Evolutionary conservation across 2,888 invertebrate species (phyloP).

Genomic region (Mythimna ferrago): DNA sequence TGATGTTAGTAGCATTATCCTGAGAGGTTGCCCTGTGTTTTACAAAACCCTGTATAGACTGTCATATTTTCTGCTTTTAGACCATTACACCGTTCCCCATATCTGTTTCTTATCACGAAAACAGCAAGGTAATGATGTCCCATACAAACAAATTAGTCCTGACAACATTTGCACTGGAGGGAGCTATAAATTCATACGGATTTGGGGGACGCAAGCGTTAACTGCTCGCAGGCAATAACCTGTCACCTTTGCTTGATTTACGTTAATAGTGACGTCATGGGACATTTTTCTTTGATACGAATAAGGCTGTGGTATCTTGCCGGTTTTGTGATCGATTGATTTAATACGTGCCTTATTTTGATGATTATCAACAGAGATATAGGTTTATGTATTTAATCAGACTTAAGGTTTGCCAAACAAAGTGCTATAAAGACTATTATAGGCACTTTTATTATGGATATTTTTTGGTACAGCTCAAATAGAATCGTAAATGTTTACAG

Average conservation of each 20-base stretch:
- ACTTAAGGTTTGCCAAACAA: background rate
- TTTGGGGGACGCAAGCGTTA: slow-evolving; percentile 73
- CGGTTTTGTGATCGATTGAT: slow-evolving; percentile 39
- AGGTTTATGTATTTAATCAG: background rate
- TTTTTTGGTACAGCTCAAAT: background rate
- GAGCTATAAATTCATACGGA: slow-evolving; percentile 74
- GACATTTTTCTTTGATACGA: slow-evolving; percentile 43
- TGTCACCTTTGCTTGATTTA: slow-evolving; percentile 75
- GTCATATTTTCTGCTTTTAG: background rate
- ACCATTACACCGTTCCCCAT: slow-evolving; percentile 13
- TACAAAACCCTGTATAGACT: background rate
- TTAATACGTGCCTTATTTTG: background rate
- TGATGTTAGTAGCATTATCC: no score
- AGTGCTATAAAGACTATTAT: background rate
- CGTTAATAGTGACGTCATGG: slow-evolving; percentile 60
- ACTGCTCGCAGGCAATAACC: slow-evolving; percentile 77
- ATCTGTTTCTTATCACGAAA: slow-evolving; percentile 32
- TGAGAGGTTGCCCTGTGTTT: no score
- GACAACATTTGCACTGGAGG: slow-evolving; percentile 60
- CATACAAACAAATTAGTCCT: slow-evolving; percentile 52
- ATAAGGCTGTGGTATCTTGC: slow-evolving; percentile 21
- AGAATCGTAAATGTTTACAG: background rate
- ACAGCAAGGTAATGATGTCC: slow-evolving; percentile 50
- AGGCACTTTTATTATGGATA: background rate
- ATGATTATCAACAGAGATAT: slow-evolving; percentile 4